These are phyloP conservation scores for Triplophysa siluroides DNA, from an alignment of 2,113 vertebrate species.

Conservation along the genomic window DNA sequence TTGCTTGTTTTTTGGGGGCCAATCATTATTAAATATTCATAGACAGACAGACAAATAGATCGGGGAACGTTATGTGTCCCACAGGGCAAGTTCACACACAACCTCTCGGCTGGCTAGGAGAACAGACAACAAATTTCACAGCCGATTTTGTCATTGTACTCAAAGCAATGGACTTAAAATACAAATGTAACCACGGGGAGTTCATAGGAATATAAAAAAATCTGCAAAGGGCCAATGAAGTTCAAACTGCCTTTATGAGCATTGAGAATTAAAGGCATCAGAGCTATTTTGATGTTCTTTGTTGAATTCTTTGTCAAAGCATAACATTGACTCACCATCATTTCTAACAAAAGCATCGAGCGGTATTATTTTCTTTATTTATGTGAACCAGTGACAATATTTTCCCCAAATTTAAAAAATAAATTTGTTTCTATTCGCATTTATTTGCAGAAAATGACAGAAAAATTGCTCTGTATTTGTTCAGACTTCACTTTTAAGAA, in stretches of 20 bases:
- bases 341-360: no score
- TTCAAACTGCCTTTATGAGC: background rate
- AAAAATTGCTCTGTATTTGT: no score
- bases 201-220: background rate
- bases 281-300: background rate
- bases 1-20: background rate
- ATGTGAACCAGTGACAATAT: no score
- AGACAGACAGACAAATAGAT: conserved; percentile 15
- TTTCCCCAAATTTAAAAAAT: no score
- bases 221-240: background rate
- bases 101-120: background rate
- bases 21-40: conserved; percentile 30
- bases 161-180: background rate
- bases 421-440: no score
- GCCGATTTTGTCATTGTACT: conserved; percentile 1
- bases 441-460: no score
- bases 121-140: background rate
- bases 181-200: background rate
- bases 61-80: conserved; percentile 9
- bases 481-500: no score
- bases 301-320: background rate
- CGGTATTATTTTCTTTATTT: no score
- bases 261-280: background rate
- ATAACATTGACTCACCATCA: no score
- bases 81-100: background rate